Evolutionary conservation across 2,797 vertebrate genomes (phyloP), one percentile per base, ranked within the genome.

Genomic region (Ctenopoma kingsleyae): DNA sequence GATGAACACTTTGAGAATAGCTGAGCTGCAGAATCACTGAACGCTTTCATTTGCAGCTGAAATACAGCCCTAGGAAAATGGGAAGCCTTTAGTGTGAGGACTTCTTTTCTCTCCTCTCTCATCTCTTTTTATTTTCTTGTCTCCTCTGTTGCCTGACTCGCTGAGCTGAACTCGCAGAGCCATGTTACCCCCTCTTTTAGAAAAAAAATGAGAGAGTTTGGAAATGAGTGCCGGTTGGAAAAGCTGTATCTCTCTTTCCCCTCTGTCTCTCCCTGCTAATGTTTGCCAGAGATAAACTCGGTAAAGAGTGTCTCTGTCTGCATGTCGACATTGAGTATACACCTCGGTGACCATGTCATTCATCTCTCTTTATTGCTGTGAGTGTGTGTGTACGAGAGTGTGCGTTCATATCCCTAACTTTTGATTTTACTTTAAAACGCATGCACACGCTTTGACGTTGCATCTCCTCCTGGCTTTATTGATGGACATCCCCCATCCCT

Each of bases 221-320:
- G 60, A 61, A 74, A 74, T 56, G 41, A 71, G 44, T 12, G 66
- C 44, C 38, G 3, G 49, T 71, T 75, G 56, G 53, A 67, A 52
- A 51, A 66, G 50, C 61, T 46, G 44, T 69, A 44, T 78, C 61
- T 75, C 20, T 77, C 52, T 49, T 76, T 80, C 67, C 48, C 78
- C 60, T 32, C 46, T 22, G 61, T 84, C 69, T 78, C 52, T 74
- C 27, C 35, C 1, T 41, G 68, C 76, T 67, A 78, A 72, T 88
- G 87, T 84, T 87, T 83, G 80, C 65, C 11, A 20, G 79, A 83
- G 85, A 90, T 91, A 90, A 88, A 77, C 81, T 61, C 20, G 22
- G 78, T 82, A 75, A 85, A 84, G 81, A 78, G 69, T 56, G 76
- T 68, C 55, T 76, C 68, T 40, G 83, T 85, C 82, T 78, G 70